Conservation (phyloP, 1,140 invertebrate genomes). For the Acromyrmex echinatior region DNA sequence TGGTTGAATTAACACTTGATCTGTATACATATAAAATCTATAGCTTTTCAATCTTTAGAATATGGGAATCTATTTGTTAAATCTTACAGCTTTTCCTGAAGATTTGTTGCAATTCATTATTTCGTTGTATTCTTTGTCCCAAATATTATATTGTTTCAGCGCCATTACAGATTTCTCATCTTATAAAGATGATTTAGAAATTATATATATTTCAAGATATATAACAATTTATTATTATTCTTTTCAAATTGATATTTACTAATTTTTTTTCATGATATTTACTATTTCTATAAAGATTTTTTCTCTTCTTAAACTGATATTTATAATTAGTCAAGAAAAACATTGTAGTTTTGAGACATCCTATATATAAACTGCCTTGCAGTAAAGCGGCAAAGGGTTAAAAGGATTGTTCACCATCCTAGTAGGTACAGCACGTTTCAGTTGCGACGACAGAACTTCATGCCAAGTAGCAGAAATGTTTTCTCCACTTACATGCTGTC, state of each 20-base stretch:
- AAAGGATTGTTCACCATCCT: conserved; percentile 48
- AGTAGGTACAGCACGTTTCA: conserved; percentile 41
- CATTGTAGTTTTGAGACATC: conserved; percentile 4
- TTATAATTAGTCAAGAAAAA: neutral
- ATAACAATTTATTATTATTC: neutral
- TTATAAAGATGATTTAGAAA: neutral
- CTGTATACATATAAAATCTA: neutral
- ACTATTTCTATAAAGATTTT: neutral
- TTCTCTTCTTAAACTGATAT: conserved; percentile 1
- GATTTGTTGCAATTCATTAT: too few relatives aligned
- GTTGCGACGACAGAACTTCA: conserved; percentile 33
- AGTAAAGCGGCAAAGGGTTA: conserved; percentile 44
- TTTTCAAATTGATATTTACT: neutral
- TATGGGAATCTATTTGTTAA: too few relatives aligned
- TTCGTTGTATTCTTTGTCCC: too few relatives aligned
- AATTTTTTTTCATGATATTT: neutral
- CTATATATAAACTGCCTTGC: conserved; percentile 24
- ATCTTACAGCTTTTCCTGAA: too few relatives aligned
- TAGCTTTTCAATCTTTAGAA: neutral
- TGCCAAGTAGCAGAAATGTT: conserved; percentile 57
- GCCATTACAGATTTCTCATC: too few relatives aligned
- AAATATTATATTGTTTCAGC: too few relatives aligned
- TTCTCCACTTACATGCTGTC: conserved; percentile 46
- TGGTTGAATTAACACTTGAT: neutral
- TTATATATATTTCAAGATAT: neutral